Base-by-base conservation (phyloP, 2,113 vertebrate species). In the Thamnaconus septentrionalis region DNA sequence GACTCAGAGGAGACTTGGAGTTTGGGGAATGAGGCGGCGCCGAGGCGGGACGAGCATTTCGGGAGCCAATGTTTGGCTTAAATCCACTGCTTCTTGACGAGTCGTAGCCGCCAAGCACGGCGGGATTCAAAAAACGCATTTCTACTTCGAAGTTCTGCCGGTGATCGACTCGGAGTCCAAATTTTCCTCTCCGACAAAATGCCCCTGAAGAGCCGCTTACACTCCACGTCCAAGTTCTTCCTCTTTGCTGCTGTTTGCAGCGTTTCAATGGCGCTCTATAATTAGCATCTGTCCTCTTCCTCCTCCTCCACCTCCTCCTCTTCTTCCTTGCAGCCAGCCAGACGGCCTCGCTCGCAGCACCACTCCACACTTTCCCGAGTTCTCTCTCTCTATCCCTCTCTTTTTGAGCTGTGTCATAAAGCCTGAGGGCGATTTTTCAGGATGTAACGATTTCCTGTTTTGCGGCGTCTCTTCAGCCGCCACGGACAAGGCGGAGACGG, bases 361-460 rank as follows among this genome's bases (percentile, higher is more conserved):
- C 58, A 43, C 59, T n/a, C 31, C 60, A 61, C 11, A 66, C 54
- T 57, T 31, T 31, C 18, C 18, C 18, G 18, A 31, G 18, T 31
- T 31, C 18, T 31, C 18, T 31, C 18, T 31, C 18, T 31, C 18
- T 31, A 1, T 31, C 18, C 59, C 56, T n/a, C 49, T 74, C 57
- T 66, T 59, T 42, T 47, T 10, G 7, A 67, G 71, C 55, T 46
- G 39, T 81, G 69, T 78, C 63, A 66, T 69, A 41, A 6, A 60
- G 69, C 68, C 73, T 64, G 61, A 48, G 8, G 66, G 65, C 69
- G 67, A 65, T 71, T 74, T 31, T 31, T 78, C 48, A 62, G 64
- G 65, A 73, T 79, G 68, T 71, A 83, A 81, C 77, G 66, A 79
- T 69, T 82, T 80, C 70, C 66, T 65, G 65, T 72, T 31, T 31